Percentiles rank a stretch among this genome's conserved stretches.
Evolutionary conservation across 2,113 vertebrate species (phyloP).

Genomic region (Heptranchias perlo): DNA sequence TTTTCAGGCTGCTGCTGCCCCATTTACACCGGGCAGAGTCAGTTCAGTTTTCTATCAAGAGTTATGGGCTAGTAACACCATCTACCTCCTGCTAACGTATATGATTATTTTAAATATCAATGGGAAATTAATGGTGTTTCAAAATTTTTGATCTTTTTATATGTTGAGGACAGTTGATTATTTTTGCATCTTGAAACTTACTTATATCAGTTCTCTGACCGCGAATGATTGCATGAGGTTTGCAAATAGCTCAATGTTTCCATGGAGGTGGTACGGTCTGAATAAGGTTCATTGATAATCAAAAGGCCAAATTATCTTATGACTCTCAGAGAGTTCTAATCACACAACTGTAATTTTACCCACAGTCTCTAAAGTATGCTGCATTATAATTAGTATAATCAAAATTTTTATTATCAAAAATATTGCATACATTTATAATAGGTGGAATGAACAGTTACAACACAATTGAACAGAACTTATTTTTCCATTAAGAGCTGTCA

Average conservation of each 20-base stretch:
- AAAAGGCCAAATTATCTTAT: background rate
- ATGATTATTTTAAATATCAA: background rate
- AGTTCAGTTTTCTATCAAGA: background rate
- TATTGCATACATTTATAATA: no score
- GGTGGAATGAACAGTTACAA: background rate
- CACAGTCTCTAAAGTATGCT: background rate
- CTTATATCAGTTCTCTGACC: background rate
- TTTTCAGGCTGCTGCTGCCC: no score
- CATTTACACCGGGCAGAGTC: background rate
- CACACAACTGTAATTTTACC: background rate
- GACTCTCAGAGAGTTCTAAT: background rate
- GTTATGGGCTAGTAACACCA: background rate
- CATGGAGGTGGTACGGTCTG: background rate
- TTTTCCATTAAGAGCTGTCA: conserved; percentile 8
- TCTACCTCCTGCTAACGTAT: background rate
- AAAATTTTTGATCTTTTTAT: background rate
- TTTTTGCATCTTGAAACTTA: background rate
- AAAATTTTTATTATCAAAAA: background rate
- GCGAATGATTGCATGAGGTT: background rate
- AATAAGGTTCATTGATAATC: background rate
- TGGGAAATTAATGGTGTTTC: background rate
- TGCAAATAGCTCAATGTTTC: background rate
- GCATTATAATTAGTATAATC: background rate
- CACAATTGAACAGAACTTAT: conserved; percentile 17
- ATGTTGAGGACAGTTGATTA: background rate